Conservation (phyloP, 2,113 vertebrate genomes). For the Caranx melampygus region DNA sequence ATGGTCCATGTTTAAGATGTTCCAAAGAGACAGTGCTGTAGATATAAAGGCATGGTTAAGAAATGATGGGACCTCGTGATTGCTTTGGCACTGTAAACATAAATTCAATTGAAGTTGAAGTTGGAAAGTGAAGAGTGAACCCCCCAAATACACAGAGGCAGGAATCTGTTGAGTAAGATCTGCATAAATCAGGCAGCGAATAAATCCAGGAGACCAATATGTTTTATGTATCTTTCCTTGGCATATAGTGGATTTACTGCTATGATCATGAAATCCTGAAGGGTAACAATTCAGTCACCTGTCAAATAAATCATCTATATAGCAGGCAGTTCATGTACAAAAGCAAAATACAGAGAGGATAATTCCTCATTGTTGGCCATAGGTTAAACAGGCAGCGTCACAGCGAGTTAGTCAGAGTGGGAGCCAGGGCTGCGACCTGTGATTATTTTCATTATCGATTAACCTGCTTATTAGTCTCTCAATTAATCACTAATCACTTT, state of each 20-base stretch:
- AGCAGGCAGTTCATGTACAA: slow-evolving; percentile 34
- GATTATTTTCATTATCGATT: slow-evolving; percentile 9
- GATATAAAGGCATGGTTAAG: slow-evolving; percentile 38
- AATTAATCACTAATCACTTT: background rate
- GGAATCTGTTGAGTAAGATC: slow-evolving; percentile 59
- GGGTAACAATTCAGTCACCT: slow-evolving; percentile 58
- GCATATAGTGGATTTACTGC: slow-evolving; percentile 56
- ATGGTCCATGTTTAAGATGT: slow-evolving; percentile 31
- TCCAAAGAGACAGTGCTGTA: slow-evolving; percentile 26
- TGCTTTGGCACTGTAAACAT: slow-evolving; percentile 45
- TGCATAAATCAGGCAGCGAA: slow-evolving; percentile 60
- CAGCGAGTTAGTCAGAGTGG: slow-evolving; percentile 18
- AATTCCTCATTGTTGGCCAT: slow-evolving; percentile 37
- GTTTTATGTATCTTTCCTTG: slow-evolving; percentile 53
- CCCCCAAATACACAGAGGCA: slow-evolving; percentile 27
- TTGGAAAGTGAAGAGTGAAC: slow-evolving; percentile 8
- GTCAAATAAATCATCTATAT: slow-evolving; percentile 51
- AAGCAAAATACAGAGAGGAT: slow-evolving; percentile 42
- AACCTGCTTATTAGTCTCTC: slow-evolving; percentile 2
- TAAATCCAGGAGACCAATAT: slow-evolving; percentile 62
- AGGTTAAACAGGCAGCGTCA: slow-evolving; percentile 34
- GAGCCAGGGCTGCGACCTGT: background rate
- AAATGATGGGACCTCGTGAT: slow-evolving; percentile 40
- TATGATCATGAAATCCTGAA: slow-evolving; percentile 51
- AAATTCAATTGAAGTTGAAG: slow-evolving; percentile 12